Evolutionary conservation across 2,113 vertebrate species (phyloP).

Genomic region (Desmodus rotundus): DNA sequence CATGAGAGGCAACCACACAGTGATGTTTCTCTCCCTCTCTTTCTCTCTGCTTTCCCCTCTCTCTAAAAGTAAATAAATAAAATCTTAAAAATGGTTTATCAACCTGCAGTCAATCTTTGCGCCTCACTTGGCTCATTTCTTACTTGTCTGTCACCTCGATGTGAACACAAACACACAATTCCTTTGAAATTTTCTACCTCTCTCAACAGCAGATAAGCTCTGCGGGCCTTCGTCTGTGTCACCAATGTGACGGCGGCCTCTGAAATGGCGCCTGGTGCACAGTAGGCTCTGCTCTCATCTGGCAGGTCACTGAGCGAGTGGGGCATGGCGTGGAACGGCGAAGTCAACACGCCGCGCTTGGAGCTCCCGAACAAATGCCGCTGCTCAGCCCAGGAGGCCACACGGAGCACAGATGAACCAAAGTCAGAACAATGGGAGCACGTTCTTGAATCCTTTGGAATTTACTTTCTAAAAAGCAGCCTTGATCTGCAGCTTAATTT

Average conservation of each 20-base stretch:
- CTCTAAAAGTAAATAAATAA: too few species aligned
- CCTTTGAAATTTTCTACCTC: not conserved
- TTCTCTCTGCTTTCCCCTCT: too few species aligned
- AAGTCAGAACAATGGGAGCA: not conserved
- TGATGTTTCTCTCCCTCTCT: too few species aligned
- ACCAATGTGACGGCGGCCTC: not conserved
- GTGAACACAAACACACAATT: not conserved
- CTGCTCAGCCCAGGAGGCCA: not conserved
- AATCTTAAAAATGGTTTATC: not conserved
- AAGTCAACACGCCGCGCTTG: not conserved
- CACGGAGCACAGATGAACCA: not conserved
- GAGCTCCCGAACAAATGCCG: not conserved
- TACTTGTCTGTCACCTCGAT: not conserved
- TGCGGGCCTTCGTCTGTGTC: not conserved
- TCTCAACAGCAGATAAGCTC: not conserved
- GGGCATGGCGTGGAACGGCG: fast-evolving
- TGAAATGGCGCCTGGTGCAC: not conserved
- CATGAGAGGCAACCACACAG: too few species aligned
- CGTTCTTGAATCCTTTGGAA: not conserved
- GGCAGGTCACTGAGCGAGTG: not conserved
- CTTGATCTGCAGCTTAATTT: not conserved
- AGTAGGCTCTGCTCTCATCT: not conserved
- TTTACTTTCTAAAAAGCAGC: not conserved
- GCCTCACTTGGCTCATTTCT: not conserved
- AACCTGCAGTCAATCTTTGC: not conserved